Evolutionary conservation across 2,888 invertebrate genomes (phyloP), one percentile per base, ranked within the genome.

Genomic region (Eupithecia subfuscata): DNA sequence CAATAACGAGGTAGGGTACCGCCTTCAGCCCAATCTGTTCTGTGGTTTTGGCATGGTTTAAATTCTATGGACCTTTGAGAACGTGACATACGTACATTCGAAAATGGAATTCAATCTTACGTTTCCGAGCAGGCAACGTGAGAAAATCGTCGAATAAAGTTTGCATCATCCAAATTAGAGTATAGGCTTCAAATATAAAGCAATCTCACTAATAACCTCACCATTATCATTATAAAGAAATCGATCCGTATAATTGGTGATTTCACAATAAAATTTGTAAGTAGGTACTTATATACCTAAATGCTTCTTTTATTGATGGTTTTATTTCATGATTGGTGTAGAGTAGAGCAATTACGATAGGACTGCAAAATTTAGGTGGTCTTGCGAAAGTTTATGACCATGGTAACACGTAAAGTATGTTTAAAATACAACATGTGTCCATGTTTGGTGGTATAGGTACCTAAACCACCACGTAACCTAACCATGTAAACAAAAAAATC

Each of bases 261-360:
- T 84, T 81, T 77, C 78, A 75, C 81, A 84, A 85, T 83, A 76
- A 80, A 79, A 78, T 76, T 85, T 82, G 25, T 81, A 82, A 80
- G 14, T 40, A 52, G 45, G 8, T 48, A 65, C 40, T 34, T 40
- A 60, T 40, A 60, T 60, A 60, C 25, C 12, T 60, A 60, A 60
- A 25, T 60, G 60, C 25, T 25, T 60, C 60, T 56, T 25, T n/a
- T 73, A 60, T 64, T 40, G 52, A 78, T 79, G 68, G 67, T 73
- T 77, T 68, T 63, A 71, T 73, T 77, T 68, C 56, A 71, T 72
- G 56, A 63, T 65, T 72, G 73, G 18, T 64, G 65, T 75, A 71
- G 18, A 73, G 56, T 75, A 71, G 11, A 73, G 12, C 63, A 71
- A 78, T 73, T 9, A 67, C 70, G 63, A 60, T 48, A 22, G 22